Evolutionary conservation across 2,888 invertebrate species (phyloP), one percentile per base, ranked within the genome.

Genomic region (Proisotoma minuta): DNA sequence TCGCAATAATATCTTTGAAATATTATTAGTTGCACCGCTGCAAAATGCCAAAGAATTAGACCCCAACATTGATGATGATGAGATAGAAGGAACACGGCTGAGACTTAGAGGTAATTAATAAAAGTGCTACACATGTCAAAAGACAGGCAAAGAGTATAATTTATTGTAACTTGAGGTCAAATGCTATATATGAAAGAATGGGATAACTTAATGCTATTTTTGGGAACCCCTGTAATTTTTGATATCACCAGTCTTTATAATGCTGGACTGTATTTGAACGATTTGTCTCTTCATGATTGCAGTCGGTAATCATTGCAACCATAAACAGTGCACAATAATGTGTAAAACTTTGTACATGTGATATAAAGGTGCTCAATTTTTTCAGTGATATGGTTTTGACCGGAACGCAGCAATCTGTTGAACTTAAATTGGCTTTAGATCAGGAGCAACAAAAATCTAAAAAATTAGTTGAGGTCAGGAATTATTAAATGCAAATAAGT

Each of bases 161-260:
- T 23, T 51, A 8, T 43, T 47, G 3, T 22, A n/a, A n/a, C 2
- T 43, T n/a, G 77, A 91, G 97, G 97, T 73, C 97, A 97, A 83
- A 98, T 98, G 97, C 89, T 96, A 75, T 96, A 91, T 78, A 94
- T 98, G 93, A 90, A 91, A 73, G 93, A 94, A 76, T 98, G 97
- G 97, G 86, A 90, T 68, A 5, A 43, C 43, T 90, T 94, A 86
- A 92, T 98, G 81, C 91, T 97, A 86, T 98, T 94, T 77, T 81
- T 98, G 56, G 51, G 65, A 4, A 54, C n/a, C 39, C 53, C 53
- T 4, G 53, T 54, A 2, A 54, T 54, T 34, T 20, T 20, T 8
- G 12, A 60, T 57, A 50, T 68, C 96, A 95, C 4, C 95, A 88
- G 91, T 0, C 84, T 98, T 74, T 89, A 95, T 66, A 88, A 89